Base-by-base conservation (phyloP, 2,888 invertebrate species). In the Rhopalosiphum nymphaeae region DNA sequence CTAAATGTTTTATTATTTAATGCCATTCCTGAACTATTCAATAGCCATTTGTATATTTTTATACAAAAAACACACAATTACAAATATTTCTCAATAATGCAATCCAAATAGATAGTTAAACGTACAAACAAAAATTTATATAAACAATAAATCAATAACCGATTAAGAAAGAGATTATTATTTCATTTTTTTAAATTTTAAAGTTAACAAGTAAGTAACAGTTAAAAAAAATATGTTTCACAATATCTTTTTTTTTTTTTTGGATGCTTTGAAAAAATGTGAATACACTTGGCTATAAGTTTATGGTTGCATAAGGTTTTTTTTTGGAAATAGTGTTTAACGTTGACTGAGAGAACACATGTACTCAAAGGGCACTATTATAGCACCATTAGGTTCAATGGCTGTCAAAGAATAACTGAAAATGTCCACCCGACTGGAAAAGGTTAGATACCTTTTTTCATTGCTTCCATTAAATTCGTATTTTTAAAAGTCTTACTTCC, bases 401-500 rank as follows among this genome's bases (percentile, higher is more conserved):
- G 85, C 85, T 91, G 91, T 86, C 91, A 91, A 86, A 91, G 57
- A 91, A 56, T 91, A 42, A 56, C 91, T 85, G 91, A 56, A 46
- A 91, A 57, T 57, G 91, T 91, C 56, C 85, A 85, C 57, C 57
- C 85, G 91, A 44, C n/a, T n/a, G 91, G 86, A 91, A 91, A 86
- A 91, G 91, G 86, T 91, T 57, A 86, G 86, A 91, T 46, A 36
- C 86, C 13, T 86, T 86, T 53, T 89, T 90, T 46, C 61, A n/a
- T 42, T 61, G 61, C n/a, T 67, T 90, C 67, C 90, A 67, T 86
- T 85, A 86, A 91, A 86, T 25, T 36, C n/a, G 44, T 46, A 46
- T 25, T 91, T 86, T 61, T 57, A 85, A 91, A 56, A 91, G 91
- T 91, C 56, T 29, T 13, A 57, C 46, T 86, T 57, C 86, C n/a